A percentile compares a stretch with the other conserved stretches of the same genome.
Evolutionary conservation across 2,888 invertebrate species (phyloP).

Genomic region (Theodoxus fluviatilis): DNA sequence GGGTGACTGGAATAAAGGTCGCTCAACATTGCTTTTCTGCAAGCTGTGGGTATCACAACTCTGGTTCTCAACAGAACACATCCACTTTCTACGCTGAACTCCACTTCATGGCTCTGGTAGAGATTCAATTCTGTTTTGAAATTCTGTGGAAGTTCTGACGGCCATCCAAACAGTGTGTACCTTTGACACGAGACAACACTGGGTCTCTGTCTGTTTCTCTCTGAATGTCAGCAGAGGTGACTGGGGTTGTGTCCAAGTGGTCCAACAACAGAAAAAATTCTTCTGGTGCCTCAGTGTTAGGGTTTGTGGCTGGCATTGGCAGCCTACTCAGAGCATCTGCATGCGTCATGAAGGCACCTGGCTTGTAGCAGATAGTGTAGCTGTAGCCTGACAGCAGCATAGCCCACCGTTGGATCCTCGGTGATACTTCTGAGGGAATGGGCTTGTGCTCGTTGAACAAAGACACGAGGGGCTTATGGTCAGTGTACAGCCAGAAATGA

Average conservation of each 20-base stretch:
- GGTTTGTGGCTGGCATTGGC: constrained; percentile 26
- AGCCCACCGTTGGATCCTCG: constrained; percentile 49
- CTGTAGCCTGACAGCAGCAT: constrained; percentile 53
- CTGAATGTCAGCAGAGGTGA: background rate
- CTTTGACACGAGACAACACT: background rate
- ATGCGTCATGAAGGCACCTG: constrained; percentile 45
- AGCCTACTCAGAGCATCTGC: constrained; percentile 55
- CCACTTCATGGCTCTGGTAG: constrained; percentile 4
- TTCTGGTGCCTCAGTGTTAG: too few species aligned
- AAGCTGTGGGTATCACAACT: constrained; percentile 29
- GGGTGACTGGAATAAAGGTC: constrained; percentile 37
- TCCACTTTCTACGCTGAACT: constrained; percentile 26
- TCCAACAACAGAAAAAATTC: constrained; percentile 15
- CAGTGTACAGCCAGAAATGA: background rate
- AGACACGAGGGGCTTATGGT: too few species aligned
- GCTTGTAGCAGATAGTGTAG: constrained; percentile 50
- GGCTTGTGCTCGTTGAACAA: too few species aligned
- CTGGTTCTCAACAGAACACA: constrained; percentile 31
- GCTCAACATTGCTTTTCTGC: constrained; percentile 24
- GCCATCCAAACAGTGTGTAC: background rate
- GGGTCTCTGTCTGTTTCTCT: background rate
- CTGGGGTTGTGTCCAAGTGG: background rate
- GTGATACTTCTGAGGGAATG: too few species aligned
- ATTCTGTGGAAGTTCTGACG: background rate
- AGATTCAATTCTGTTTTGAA: constrained; percentile 21